Evolutionary conservation across 2,888 invertebrate genomes (phyloP).

Genomic region (Microplitis deprimator): DNA sequence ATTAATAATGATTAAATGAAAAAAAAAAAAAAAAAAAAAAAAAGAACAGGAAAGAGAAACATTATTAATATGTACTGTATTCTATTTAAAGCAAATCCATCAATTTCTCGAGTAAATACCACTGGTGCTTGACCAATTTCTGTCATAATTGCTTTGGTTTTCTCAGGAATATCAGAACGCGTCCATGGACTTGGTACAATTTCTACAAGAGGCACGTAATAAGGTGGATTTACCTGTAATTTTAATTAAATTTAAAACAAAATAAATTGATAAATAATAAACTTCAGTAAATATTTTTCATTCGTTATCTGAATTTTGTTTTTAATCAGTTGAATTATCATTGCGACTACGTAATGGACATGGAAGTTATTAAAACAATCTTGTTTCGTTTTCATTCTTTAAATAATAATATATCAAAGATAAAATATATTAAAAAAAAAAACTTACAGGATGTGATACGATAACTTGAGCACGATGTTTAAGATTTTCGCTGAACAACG

Average conservation of each 20-base stretch:
- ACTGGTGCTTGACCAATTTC: slow-evolving; percentile 95
- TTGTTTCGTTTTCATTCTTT: neutral
- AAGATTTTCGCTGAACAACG: slow-evolving; percentile 85
- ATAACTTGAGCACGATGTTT: slow-evolving; percentile 81
- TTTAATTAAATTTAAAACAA: slow-evolving; percentile 21
- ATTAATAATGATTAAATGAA: no score
- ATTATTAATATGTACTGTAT: slow-evolving; percentile 78
- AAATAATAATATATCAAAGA: neutral
- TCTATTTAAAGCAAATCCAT: slow-evolving; percentile 94
- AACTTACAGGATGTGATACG: slow-evolving; percentile 88
- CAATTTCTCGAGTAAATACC: slow-evolving; percentile 86
- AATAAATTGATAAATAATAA: slow-evolving; percentile 8
- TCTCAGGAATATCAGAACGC: slow-evolving; percentile 80
- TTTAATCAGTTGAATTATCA: neutral
- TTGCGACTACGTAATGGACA: neutral
- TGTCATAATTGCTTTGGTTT: slow-evolving; percentile 84
- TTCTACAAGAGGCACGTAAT: slow-evolving; percentile 95
- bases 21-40: no score
- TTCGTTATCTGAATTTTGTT: neutral
- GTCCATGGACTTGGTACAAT: slow-evolving; percentile 97
- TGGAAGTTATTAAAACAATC: neutral
- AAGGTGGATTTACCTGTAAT: slow-evolving; percentile 89
- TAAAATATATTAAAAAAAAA: neutral
- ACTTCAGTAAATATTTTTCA: neutral
- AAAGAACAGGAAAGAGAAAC: no score